A percentile compares a stretch with the other conserved stretches of the same genome.
These are phyloP conservation scores for Diacarnus erythraeanus DNA, from an alignment of 37 sponge, comb jelly and placozoan genomes.

Conservation along the genomic window DNA sequence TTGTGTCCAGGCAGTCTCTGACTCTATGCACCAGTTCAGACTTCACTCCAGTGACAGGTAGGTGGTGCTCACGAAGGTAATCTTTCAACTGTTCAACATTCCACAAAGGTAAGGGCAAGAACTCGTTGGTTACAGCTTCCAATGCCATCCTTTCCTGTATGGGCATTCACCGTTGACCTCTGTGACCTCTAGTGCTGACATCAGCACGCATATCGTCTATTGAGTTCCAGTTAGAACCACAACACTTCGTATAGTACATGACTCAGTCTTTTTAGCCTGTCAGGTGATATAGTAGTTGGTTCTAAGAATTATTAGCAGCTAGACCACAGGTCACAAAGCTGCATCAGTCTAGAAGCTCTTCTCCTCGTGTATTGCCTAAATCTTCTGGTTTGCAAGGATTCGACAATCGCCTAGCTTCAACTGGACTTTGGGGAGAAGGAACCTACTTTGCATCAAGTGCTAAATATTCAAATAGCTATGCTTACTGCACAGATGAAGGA, in stretches of 20 bases:
- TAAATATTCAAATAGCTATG: conserved; percentile 63
- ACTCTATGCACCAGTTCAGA: neutral
- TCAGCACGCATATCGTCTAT: neutral
- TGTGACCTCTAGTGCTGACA: neutral
- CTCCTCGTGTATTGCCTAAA: too few species aligned
- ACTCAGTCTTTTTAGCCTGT: too few species aligned
- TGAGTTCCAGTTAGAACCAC: too few species aligned
- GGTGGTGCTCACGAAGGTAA: neutral
- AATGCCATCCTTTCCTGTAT: neutral
- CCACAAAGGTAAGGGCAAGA: neutral
- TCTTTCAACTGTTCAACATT: neutral
- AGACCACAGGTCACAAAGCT: too few species aligned
- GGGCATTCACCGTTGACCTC: neutral
- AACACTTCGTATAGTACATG: too few species aligned
- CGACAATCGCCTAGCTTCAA: conserved; percentile 46
- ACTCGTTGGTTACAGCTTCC: neutral
- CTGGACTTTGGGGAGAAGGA: conserved; percentile 75
- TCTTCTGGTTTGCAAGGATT: too few species aligned
- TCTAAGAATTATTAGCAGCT: too few species aligned
- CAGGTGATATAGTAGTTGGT: too few species aligned
- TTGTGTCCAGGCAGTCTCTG: neutral
- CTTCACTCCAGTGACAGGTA: neutral
- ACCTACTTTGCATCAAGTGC: conserved; percentile 82
- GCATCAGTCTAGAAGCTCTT: too few species aligned
- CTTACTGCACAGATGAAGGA: conserved; percentile 1